Base-by-base conservation (phyloP, 2,888 invertebrate genomes). In the Athalia circularis region DNA sequence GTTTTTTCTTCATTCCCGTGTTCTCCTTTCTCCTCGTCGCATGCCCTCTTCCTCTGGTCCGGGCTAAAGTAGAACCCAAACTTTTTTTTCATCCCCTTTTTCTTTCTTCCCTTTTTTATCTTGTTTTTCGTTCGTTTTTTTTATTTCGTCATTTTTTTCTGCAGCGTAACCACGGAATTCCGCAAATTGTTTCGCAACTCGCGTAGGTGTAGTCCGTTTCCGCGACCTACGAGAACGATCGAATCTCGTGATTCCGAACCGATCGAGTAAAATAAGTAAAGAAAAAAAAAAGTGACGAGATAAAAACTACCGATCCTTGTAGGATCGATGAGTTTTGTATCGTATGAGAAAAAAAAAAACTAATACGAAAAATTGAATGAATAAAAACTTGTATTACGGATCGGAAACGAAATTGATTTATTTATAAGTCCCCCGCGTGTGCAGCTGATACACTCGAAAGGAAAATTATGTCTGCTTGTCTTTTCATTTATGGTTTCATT, bases 131-230 rank as follows among this genome's bases (percentile, higher is more conserved):
- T n/a, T n/a, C n/a, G n/a, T n/a, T n/a, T n/a, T n/a, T 52, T 77
- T 72, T 64, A 67, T n/a, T 65, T 52, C 77, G 67, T 76, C 29
- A 29, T 29, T 29, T 29, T 29, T 29, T 29, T 2, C 29, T 29
- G 29, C 29, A 29, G 61, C 64, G 64, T 77, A 75, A 50, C 43
- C 6, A 29, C 8, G 29, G 75, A 50, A 72, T 75, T 75, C 64
- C 62, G 75, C 62, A 62, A n/a, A 59, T 72, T 72, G 72, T 72
- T 72, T 72, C 59, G 72, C 15, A 13, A 72, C 59, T 47, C 72
- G 47, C 13, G 72, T 59, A 29, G 29, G 47, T n/a, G 72, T 59
- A 29, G 29, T 72, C 8, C 72, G 72, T 72, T 72, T 72, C 72
- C 11, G 48, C 13, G 9, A 72, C 72, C 68, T 54, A 43, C 52